Conservation (phyloP, 2,797 vertebrate species). For the Urophycis tenuis region DNA sequence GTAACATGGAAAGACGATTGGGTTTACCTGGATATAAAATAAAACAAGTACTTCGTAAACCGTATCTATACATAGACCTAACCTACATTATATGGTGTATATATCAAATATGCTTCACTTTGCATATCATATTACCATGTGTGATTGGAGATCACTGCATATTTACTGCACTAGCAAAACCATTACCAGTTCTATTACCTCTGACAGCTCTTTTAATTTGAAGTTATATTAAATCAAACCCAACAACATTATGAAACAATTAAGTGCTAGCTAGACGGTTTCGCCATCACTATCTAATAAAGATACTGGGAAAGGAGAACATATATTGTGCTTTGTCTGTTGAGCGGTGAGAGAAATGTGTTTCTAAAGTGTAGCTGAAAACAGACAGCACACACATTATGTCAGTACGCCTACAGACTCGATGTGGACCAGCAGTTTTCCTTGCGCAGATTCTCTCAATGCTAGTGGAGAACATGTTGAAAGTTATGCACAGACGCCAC, state of each 20-base stretch:
- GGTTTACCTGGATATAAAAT: not conserved
- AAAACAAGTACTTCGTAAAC: not conserved
- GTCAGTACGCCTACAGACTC: too few relatives aligned
- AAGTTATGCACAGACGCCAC: too few relatives aligned
- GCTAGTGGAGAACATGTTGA: too few relatives aligned
- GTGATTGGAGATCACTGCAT: too few relatives aligned
- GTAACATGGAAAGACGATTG: not conserved
- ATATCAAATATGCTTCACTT: not conserved
- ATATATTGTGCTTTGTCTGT: not conserved
- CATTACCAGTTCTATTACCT: not conserved
- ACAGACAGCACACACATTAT: not conserved
- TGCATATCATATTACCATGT: not conserved
- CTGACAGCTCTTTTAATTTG: not conserved
- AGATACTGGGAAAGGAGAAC: not conserved
- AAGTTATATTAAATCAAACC: too few relatives aligned
- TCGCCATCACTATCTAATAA: not conserved
- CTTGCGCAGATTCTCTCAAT: too few relatives aligned
- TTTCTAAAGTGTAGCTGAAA: not conserved
- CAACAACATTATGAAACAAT: not conserved
- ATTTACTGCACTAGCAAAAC: not conserved
- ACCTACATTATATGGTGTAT: not conserved
- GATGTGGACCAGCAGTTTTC: too few relatives aligned
- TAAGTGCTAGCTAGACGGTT: not conserved
- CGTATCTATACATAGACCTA: not conserved
- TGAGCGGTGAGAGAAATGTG: not conserved